Evolutionary conservation across 92 coral and sea anemone species (phyloP), one percentile per base, ranked within the genome.

Genomic region (Parazoanthus swiftii): DNA sequence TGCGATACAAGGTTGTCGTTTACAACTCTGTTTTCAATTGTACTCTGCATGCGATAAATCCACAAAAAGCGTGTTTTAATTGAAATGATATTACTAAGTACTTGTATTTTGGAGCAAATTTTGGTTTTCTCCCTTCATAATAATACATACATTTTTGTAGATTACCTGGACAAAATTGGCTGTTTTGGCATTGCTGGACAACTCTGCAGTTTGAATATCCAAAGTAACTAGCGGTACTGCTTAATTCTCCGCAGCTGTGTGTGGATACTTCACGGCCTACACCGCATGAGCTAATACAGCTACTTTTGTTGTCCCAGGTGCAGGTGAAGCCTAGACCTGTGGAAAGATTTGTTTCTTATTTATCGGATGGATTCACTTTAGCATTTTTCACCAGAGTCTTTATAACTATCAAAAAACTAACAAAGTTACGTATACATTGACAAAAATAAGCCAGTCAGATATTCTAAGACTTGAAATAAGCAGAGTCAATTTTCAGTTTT

Each of bases 101-200:
- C 4, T 39, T 39, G 42, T 39, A 39, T 4, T 51, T 14, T 51
- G 9, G 18, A 16, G 20, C 14, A 56, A 11, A 56, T 56, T 13
- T 56, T 56, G 65, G 18, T 20, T 21, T 20, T 20, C 44, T 16
- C 6, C 29, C 29, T 74, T 21, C 78, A 74, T 18, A 33, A 35
- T 6, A 38, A 18, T 74, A 14, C 37, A 33, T n/a, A 37, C 6
- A 18, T 37, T 5, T 37, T 37, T 74, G 43, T 5, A 39, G 1
- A n/a, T 37, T 76, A 76, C 80, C 80, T 76, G 46, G 80, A 38
- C 80, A 76, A 42, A 39, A 37, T 44, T 76, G 39, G 80, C 26
- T 37, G 29, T 21, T 42, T 42, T 76, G 80, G 11, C 80, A 76
- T 76, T 76, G 54, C 23, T 39, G 23, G 13, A 76, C 51, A 76